These are phyloP conservation scores for Meteorus cinctellus DNA, from an alignment of 2,888 invertebrate genomes.

Conservation along the genomic window DNA sequence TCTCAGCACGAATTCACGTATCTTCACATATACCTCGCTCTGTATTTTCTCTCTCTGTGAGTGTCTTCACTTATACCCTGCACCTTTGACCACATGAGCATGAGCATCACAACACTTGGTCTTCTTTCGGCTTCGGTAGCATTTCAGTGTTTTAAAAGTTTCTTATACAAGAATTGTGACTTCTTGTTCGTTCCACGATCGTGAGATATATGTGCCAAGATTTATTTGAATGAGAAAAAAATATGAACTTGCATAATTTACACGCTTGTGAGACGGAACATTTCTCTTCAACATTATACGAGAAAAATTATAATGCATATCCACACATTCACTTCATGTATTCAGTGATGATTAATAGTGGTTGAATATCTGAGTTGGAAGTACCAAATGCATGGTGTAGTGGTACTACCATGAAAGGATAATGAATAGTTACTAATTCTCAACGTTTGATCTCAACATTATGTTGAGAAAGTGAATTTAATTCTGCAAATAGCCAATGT, in stretches of 20 bases:
- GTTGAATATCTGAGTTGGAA: too few relatives aligned
- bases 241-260: not conserved
- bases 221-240: slow-evolving; percentile 4
- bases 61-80: slow-evolving; percentile 2
- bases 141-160: not conserved
- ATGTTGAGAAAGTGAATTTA: too few relatives aligned
- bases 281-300: too few relatives aligned
- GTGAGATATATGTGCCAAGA: not conserved
- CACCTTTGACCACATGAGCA: slow-evolving; percentile 17
- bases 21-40: slow-evolving; percentile 18
- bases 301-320: too few relatives aligned
- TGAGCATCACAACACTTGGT: not conserved
- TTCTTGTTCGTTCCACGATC: not conserved
- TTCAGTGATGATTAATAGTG: too few relatives aligned
- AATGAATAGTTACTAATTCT: too few relatives aligned
- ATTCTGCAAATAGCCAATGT: too few relatives aligned
- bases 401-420: too few relatives aligned
- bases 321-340: too few relatives aligned
- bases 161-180: slow-evolving; percentile 14
- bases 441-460: too few relatives aligned
- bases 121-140: slow-evolving; percentile 13
- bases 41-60: slow-evolving; percentile 7
- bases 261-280: not conserved
- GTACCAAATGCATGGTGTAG: too few relatives aligned
- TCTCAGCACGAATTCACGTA: slow-evolving; percentile 20